A percentile compares a stretch with the other conserved stretches of the same genome.
phyloP scores from a whole-genome alignment of 2,888 invertebrate genomes.

The Papilio elwesi region DNA sequence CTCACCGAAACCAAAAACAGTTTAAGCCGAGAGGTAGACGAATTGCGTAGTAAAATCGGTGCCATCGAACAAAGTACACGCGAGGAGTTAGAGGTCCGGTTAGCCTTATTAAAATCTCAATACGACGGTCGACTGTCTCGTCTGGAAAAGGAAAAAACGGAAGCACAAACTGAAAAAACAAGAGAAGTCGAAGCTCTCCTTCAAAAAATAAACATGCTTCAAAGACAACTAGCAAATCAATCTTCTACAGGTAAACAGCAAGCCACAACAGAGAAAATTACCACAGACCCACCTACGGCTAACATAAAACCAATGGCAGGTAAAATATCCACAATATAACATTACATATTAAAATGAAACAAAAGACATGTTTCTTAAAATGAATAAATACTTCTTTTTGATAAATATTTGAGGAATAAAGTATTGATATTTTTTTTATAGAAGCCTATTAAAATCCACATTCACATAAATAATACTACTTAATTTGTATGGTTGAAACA shows the following conservation, averaged over 20 bases:
- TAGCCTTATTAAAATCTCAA: conserved; percentile 87
- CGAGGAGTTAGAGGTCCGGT: conserved; percentile 83
- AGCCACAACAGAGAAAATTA: conserved; percentile 81
- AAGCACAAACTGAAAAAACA: conserved; percentile 84
- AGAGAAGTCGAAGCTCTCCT: conserved; percentile 88
- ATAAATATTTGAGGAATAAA: too few species aligned
- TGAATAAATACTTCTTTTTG: too few species aligned
- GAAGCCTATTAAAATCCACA: too few species aligned
- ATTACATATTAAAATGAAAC: not conserved
- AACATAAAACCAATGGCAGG: conserved; percentile 98
- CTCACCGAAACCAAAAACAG: conserved; percentile 88
- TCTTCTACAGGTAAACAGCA: conserved; percentile 88
- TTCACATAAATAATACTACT: too few species aligned
- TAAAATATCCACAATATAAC: conserved; percentile 47
- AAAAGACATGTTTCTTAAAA: too few species aligned
- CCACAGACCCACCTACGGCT: conserved; percentile 89
- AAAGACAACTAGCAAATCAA: conserved; percentile 88
- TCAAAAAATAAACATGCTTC: conserved; percentile 88
- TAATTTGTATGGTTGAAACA: conserved; percentile 37
- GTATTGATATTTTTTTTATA: too few species aligned
- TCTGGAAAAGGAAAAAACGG: conserved; percentile 89
- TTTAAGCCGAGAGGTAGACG: conserved; percentile 84
- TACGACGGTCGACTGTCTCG: conserved; percentile 88
- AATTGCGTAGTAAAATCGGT: conserved; percentile 79
- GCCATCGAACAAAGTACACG: conserved; percentile 80